Conservation (phyloP, 2,113 vertebrate species). For the Ciconia maguari region DNA sequence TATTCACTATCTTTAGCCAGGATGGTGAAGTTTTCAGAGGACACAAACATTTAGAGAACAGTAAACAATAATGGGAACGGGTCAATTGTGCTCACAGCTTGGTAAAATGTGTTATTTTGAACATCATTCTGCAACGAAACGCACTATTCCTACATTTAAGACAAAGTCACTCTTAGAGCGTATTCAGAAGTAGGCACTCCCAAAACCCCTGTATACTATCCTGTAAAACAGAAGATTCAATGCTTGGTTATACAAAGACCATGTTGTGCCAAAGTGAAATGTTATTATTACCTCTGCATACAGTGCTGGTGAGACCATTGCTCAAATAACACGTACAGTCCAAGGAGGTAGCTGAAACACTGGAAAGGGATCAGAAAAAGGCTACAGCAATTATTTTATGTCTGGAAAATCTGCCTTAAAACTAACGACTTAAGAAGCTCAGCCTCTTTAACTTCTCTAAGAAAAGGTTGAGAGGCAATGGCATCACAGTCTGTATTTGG, state of each 20-base stretch:
- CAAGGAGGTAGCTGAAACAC: not conserved
- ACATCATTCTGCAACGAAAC: not conserved
- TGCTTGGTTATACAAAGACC: not conserved
- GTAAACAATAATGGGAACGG: not conserved
- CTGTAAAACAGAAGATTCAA: not conserved
- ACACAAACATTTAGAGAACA: not conserved
- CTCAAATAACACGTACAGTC: not conserved
- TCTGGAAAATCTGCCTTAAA: slow-evolving; percentile 40
- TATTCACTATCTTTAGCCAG: slow-evolving; percentile 32
- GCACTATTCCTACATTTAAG: not conserved
- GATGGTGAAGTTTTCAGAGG: slow-evolving; percentile 6
- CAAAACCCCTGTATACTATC: not conserved
- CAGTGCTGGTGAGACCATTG: not conserved
- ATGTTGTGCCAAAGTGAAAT: not conserved
- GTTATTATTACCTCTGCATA: not conserved
- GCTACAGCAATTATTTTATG: not conserved
- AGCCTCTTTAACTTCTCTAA: not conserved
- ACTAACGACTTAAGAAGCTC: not conserved
- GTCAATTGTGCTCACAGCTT: not conserved
- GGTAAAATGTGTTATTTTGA: not conserved
- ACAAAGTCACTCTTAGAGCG: not conserved
- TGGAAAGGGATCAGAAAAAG: slow-evolving; percentile 36
- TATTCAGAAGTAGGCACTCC: not conserved
- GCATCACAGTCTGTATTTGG: not conserved
- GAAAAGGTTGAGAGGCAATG: not conserved